Base-by-base conservation (phyloP, 2,888 invertebrate genomes). In the Eupithecia centaureata region DNA sequence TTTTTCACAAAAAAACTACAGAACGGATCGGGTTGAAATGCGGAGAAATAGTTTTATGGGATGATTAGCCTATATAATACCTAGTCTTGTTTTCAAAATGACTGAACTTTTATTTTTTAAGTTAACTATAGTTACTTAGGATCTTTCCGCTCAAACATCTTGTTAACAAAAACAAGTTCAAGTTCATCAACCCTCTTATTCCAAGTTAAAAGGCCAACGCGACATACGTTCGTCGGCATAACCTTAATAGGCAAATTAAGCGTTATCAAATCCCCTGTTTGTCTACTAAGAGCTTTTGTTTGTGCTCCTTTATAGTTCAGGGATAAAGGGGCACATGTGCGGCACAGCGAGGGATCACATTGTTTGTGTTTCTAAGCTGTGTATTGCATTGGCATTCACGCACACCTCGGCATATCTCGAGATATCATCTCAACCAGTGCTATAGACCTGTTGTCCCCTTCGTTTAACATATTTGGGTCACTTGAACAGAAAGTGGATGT, bases 331-430 rank as follows among this genome's bases (percentile, higher is more conserved):
- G 74, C 73, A 70, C 63, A 59, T 65, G 68, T 73, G 71, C 47
- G 27, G 58, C 27, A 8, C 25, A 25, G 13, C 77, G 76, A 77
- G 74, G 68, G 70, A 73, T 69, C 63, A 57, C 70, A 76, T 79
- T 82, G 83, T 87, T 87, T 84, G 82, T 81, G 72, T 78, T 77
- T 74, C 79, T 88, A 88, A 89, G 81, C 87, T 72, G 72, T 70
- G 72, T 75, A 80, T 77, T 77, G 80, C 82, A 87, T 89, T 86
- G 79, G 74, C 68, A 71, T 79, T 79, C 89, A 86, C 86, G 86
- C 74, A 72, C 76, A 76, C 76, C 72, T 72, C 71, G 64, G 62
- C 65, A 71, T 82, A 84, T 81, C 80, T 78, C 69, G 68, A 70
- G 73, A 73, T 78, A 68, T 71, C 71, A 74, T 74, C 72, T 64